These are phyloP conservation scores for Intellagama lesueurii DNA, from an alignment of 2,797 vertebrate genomes.

Conservation along the genomic window DNA sequence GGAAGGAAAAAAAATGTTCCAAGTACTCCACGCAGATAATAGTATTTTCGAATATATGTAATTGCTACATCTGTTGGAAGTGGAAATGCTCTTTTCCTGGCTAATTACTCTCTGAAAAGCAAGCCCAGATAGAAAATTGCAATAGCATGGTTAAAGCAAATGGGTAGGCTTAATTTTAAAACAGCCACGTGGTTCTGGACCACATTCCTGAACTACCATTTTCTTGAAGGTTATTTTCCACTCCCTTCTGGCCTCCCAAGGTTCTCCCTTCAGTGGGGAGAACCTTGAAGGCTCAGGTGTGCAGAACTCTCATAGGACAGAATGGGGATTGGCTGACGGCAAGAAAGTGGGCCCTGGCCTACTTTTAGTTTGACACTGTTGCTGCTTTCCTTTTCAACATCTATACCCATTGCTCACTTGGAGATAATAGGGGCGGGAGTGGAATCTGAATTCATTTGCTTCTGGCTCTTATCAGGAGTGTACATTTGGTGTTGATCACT, in stretches of 20 bases:
- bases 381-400: neutral
- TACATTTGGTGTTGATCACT: slow-evolving; percentile 61
- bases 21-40: neutral
- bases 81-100: neutral
- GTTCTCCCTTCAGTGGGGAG: neutral
- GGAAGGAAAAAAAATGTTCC: neutral
- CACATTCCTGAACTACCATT: too few relatives aligned
- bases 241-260: neutral
- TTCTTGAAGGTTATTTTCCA: neutral
- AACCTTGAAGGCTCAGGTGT: rapidly evolving
- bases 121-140: rapidly evolving
- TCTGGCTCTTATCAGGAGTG: slow-evolving; percentile 62
- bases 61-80: neutral
- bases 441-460: slow-evolving; percentile 52
- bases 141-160: rapidly evolving
- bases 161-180: neutral
- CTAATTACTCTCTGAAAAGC: rapidly evolving
- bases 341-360: neutral
- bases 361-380: rapidly evolving
- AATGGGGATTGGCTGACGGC: rapidly evolving
- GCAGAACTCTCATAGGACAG: neutral
- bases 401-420: slow-evolving; percentile 17
- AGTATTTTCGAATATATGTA: neutral
- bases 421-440: slow-evolving; percentile 29
- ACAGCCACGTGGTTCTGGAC: neutral